Base-by-base conservation (phyloP, 2,888 invertebrate genomes). In the Epinotia brunnichana region DNA sequence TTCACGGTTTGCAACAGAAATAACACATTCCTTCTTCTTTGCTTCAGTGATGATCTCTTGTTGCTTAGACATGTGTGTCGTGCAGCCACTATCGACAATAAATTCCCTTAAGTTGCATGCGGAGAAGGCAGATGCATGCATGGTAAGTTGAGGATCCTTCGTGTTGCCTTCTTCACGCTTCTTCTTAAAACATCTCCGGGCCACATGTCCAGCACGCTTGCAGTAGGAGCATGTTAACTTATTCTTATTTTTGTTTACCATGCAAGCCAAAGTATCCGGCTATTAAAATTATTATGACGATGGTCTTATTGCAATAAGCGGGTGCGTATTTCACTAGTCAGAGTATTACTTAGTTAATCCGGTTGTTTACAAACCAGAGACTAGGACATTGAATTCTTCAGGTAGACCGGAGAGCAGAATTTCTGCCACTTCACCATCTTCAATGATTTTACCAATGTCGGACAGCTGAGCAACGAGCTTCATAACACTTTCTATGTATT, bases 101-200 rank as follows among this genome's bases (percentile, higher is more conserved):
- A 64, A 64, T 11, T 64, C 64, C 2, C 21, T 11, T 0, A 7
- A 29, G 15, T 2, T 17, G 15, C 35, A 64, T 4, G 53, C 39
- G 17, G 53, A 35, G 53, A 5, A 64, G 9, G 64, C 64, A 2
- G 53, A 29, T 10, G 53, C 53, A 53, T 53, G 35, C 17, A 64
- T 9, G 35, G 53, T 53, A 13, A 51, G 51, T n/a, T 51, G 51
- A n/a, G 48, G 10, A 9, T 62, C 21, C 5, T 48, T 44, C 24
- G 17, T 3, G 2, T n/a, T 39, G 7, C 13, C 51, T 19, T 62
- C 62, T n/a, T 48, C 51, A 48, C 62, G 62, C 29, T 51, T 62
- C 62, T 29, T 51, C 62, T 62, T 63, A 17, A 63, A 63, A 29
- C 63, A 63, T 10, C 63, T 24, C 10, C 48, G 48, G 9, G 51